A percentile compares a stretch with the other conserved stretches of the same genome.
Conservation (phyloP, 1,140 invertebrate genomes). For the Drosophila repletoides region DNA sequence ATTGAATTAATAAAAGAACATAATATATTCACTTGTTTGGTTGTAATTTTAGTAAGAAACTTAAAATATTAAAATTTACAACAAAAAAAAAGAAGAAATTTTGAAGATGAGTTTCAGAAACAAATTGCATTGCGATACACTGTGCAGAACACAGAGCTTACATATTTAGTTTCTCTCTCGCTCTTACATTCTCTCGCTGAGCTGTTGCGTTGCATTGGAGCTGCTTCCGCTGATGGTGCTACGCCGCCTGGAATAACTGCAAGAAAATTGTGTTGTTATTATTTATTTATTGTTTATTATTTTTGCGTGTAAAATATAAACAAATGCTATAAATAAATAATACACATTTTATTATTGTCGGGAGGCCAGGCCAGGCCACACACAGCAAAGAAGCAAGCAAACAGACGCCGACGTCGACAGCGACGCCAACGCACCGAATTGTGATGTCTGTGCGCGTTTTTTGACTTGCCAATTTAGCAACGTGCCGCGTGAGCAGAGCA, state of each 20-base stretch:
- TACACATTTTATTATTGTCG: conserved; percentile 33
- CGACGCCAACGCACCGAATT: conserved; percentile 29
- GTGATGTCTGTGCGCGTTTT: conserved; percentile 40
- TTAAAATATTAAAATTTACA: background rate
- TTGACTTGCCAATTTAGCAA: conserved; percentile 60
- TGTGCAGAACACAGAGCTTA: conserved; percentile 17
- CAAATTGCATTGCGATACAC: conserved; percentile 12
- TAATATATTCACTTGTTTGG: too few species aligned
- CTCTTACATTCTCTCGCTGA: background rate
- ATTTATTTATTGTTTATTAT: conserved; percentile 18
- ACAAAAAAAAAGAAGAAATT: background rate
- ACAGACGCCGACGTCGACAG: conserved; percentile 9
- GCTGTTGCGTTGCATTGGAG: background rate
- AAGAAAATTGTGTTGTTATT: conserved; percentile 3
- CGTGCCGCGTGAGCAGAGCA: conserved; percentile 38
- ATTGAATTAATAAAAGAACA: too few species aligned
- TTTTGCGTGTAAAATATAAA: conserved; percentile 71
- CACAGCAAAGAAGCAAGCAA: conserved; percentile 40
- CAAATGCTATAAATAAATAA: conserved; percentile 81
- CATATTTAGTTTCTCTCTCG: conserved; percentile 4
- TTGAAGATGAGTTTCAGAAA: background rate
- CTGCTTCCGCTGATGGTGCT: conserved; percentile 4
- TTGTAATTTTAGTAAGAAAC: too few species aligned
- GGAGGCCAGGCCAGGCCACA: conserved; percentile 54
- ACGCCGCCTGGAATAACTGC: background rate